phyloP scores from a whole-genome alignment of 2,888 invertebrate species.

The Sclerodermus sp. region DNA sequence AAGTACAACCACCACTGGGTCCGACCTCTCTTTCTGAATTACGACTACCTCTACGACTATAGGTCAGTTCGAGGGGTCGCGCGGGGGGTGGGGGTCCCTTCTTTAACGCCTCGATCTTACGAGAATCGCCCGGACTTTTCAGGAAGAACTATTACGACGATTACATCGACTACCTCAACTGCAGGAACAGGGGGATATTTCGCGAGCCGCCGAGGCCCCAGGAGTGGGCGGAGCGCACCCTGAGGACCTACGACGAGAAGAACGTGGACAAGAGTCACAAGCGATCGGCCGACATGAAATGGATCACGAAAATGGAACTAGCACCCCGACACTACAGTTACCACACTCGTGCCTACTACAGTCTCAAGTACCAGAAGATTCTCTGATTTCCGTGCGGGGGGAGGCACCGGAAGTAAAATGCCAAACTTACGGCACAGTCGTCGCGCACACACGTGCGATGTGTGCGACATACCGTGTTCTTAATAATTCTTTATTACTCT shows the following conservation, averaged over 20 bases:
- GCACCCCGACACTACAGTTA: slow-evolving; percentile 51
- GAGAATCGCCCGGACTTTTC: too few relatives aligned
- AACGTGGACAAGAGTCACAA: slow-evolving; percentile 44
- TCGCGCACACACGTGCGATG: too few relatives aligned
- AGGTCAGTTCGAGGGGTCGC: slow-evolving; percentile 43
- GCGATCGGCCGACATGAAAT: slow-evolving; percentile 47
- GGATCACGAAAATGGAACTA: slow-evolving; percentile 42
- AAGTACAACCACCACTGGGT: slow-evolving; percentile 82
- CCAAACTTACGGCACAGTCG: too few relatives aligned
- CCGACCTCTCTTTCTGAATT: slow-evolving; percentile 80
- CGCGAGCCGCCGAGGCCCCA: slow-evolving; percentile 77
- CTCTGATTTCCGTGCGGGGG: slow-evolving; percentile 38
- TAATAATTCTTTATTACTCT: too few relatives aligned
- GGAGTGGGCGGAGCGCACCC: slow-evolving; percentile 83
- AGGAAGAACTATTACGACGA: slow-evolving; percentile 84
- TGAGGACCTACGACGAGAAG: slow-evolving; percentile 66
- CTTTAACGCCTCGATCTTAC: background rate
- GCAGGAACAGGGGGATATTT: slow-evolving; percentile 69
- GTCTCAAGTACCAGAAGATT: slow-evolving; percentile 53
- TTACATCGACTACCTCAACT: slow-evolving; percentile 80
- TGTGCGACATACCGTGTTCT: too few relatives aligned
- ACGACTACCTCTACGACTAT: slow-evolving; percentile 82
- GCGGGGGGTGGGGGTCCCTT: too few relatives aligned
- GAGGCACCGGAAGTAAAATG: too few relatives aligned
- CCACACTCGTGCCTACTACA: slow-evolving; percentile 55